Base-by-base conservation (phyloP, 2,888 invertebrate species). In the Hedychridium roseum region DNA sequence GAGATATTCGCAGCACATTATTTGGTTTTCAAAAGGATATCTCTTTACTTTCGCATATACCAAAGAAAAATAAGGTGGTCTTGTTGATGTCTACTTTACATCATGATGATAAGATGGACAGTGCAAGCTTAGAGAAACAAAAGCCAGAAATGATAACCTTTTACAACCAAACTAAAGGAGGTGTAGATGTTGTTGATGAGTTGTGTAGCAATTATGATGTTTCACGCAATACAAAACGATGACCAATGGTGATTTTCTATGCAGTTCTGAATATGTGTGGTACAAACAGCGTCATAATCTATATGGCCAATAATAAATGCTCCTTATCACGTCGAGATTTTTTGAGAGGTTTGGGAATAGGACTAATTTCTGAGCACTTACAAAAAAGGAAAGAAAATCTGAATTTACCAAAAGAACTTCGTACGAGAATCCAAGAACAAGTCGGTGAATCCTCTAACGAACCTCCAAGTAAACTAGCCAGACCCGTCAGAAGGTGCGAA, bases 161-260 rank as follows among this genome's bases (percentile, higher is more conserved):
- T 44, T 60, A 61, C 36, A 57, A 64, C 23, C 20, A 12, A 27
- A 53, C 40, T n/a, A 60, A 46, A 50, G n/a, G 49, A 7, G 58
- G 53, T 16, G 51, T 54, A 2, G 57, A 60, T 37, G 46, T 43
- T 18, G 51, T 51, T 3, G 62, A 58, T 28, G 39, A 57, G 11
- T 42, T 51, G 35, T 28, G 18, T 28, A 38, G 28, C 2, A 31
- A 27, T 6, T 55, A 51, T 32, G 17, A 27, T n/a, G 46, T 50
- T 16, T 57, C 61, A 47, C 59, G 68, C 34, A 60, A 55, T 30
- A 64, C 58, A 51, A 64, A 58, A 51, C 56, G 68, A 53, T 71
- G 68, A 68, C 67, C 66, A 36, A 51, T 66, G 57, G 55, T 50
- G 28, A 58, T 66, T 23, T 59, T 57, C 23, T 52, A 18, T 20